These are phyloP conservation scores for Hydropotes inermis DNA, from an alignment of 2,113 vertebrate species.

Conservation along the genomic window DNA sequence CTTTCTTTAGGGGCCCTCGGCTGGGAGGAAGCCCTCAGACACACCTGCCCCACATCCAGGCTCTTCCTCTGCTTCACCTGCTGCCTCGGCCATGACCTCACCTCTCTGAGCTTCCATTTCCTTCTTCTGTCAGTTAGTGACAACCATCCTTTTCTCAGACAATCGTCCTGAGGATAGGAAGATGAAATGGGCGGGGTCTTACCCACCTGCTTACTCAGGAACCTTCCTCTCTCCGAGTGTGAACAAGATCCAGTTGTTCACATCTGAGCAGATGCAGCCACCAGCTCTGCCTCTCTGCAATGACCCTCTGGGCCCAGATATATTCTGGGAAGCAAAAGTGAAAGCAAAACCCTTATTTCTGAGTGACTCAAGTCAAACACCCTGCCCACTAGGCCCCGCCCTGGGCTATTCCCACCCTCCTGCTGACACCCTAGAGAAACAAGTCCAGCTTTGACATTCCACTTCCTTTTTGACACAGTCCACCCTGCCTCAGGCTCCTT, in stretches of 20 bases:
- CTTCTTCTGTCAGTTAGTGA: neutral
- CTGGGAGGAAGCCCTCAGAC: neutral
- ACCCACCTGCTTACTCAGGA: neutral
- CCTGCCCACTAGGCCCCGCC: rapidly evolving
- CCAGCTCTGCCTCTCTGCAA: neutral
- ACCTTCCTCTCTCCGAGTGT: rapidly evolving
- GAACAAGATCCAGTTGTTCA: too few relatives aligned
- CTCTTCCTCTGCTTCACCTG: rapidly evolving
- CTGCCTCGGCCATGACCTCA: rapidly evolving
- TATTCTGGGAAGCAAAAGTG: rapidly evolving
- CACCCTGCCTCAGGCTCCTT: too few relatives aligned
- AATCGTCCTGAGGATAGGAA: neutral
- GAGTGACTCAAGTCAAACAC: rapidly evolving
- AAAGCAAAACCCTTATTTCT: rapidly evolving
- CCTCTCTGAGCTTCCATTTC: rapidly evolving
- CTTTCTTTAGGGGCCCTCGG: too few relatives aligned
- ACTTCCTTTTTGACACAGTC: too few relatives aligned
- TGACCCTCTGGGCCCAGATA: neutral
- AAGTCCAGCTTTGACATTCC: too few relatives aligned
- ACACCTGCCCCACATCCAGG: rapidly evolving
- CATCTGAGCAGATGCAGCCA: rapidly evolving
- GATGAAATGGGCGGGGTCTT: rapidly evolving
- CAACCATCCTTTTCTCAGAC: neutral
- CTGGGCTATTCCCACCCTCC: too few relatives aligned
- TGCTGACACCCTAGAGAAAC: too few relatives aligned